Conservation (phyloP, 2,888 invertebrate genomes). For the Spisula subtruncata region DNA sequence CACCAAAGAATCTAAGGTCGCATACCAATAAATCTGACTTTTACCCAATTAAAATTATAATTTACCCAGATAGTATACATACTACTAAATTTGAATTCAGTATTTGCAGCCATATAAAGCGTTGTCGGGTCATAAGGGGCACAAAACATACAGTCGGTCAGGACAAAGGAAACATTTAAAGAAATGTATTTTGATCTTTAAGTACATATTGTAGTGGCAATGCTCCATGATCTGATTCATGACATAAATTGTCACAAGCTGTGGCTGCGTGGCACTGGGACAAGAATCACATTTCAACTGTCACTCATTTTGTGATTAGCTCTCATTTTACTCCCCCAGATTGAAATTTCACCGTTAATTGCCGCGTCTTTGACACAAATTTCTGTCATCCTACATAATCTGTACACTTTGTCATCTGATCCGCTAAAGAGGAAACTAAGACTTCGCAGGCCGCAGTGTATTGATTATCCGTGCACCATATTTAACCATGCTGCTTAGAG, state of each 20-base stretch:
- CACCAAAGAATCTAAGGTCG: too few relatives aligned
- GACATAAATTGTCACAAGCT: background rate
- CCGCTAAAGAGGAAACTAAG: conserved; percentile 1
- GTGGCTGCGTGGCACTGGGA: background rate
- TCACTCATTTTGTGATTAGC: background rate
- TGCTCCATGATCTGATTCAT: background rate
- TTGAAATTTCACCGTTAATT: background rate
- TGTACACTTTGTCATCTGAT: background rate
- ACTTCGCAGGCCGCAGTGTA: background rate
- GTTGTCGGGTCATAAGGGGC: too few relatives aligned
- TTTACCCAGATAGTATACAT: too few relatives aligned
- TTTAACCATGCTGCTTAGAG: background rate
- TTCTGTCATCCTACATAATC: background rate
- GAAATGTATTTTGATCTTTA: too few relatives aligned
- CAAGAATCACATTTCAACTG: conserved; percentile 15
- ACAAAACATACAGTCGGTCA: too few relatives aligned
- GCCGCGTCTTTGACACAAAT: conserved; percentile 7
- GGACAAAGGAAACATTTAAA: too few relatives aligned
- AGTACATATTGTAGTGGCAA: too few relatives aligned
- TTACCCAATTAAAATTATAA: too few relatives aligned
- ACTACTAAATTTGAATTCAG: too few relatives aligned
- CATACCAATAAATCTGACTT: too few relatives aligned
- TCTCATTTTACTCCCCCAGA: background rate
- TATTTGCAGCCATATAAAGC: too few relatives aligned
- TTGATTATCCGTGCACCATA: background rate